Conservation (phyloP, 2,113 vertebrate species). For the Mixornis gularis region DNA sequence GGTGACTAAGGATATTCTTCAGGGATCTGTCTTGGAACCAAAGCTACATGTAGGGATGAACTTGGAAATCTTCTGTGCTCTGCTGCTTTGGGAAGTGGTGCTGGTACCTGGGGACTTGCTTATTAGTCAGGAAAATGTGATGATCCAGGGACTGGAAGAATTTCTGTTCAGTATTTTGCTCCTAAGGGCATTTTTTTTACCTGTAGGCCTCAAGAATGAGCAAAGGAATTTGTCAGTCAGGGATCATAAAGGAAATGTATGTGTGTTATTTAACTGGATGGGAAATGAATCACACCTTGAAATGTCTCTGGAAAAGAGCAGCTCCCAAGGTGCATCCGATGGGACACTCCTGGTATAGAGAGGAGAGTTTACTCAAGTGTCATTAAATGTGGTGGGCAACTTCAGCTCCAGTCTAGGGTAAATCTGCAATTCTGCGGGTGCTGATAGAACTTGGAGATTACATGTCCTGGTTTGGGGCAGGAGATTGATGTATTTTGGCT, state of each 20-base stretch:
- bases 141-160: background rate
- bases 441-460: background rate
- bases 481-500: background rate
- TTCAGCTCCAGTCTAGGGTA: background rate
- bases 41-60: background rate
- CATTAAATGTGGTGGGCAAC: background rate
- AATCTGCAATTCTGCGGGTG: background rate
- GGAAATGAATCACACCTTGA: background rate
- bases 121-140: background rate
- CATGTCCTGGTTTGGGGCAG: background rate
- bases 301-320: constrained; percentile 4
- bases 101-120: background rate
- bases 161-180: background rate
- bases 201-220: background rate
- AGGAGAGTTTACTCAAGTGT: background rate
- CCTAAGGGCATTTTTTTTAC: background rate
- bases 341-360: background rate
- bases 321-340: background rate
- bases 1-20: constrained; percentile 26
- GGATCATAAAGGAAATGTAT: background rate
- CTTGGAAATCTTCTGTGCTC: background rate
- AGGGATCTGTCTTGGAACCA: background rate
- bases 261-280: background rate
- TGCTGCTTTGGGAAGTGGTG: background rate
- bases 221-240: background rate